Evolutionary conservation across 1,140 invertebrate genomes (phyloP).

Genomic region (Microplitis demolitor): DNA sequence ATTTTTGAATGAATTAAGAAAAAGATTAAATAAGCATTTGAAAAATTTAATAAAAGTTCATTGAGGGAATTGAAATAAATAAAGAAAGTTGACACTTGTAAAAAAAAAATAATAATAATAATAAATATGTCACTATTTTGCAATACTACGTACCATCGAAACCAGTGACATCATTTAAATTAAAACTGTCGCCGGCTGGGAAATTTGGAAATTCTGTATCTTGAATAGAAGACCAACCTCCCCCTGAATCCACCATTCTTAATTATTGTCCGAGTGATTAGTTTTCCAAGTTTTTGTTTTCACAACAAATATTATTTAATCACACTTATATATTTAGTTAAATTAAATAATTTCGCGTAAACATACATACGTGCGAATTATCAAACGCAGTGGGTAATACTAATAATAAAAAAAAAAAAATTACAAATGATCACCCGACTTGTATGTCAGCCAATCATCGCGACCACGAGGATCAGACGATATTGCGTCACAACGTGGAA

Average conservation of each 20-base stretch:
- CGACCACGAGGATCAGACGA: slow-evolving; percentile 43
- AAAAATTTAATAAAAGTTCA: too few relatives aligned
- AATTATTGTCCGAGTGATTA: background rate
- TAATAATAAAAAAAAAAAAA: slow-evolving; percentile 36
- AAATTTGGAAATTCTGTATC: slow-evolving; percentile 54
- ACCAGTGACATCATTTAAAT: slow-evolving; percentile 55
- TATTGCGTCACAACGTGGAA: slow-evolving; percentile 44
- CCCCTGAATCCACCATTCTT: slow-evolving; percentile 50
- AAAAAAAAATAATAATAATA: background rate
- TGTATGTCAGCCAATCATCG: slow-evolving; percentile 42
- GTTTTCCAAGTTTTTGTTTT: background rate
- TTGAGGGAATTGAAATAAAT: too few relatives aligned
- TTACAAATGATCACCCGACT: slow-evolving; percentile 45
- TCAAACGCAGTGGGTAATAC: background rate
- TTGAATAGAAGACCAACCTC: slow-evolving; percentile 42
- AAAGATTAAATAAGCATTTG: too few relatives aligned
- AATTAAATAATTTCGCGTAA: background rate
- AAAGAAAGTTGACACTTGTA: too few relatives aligned
- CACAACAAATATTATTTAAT: background rate
- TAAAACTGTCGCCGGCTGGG: slow-evolving; percentile 47
- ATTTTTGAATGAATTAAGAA: too few relatives aligned
- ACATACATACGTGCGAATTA: background rate
- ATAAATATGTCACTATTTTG: background rate
- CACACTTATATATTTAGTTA: slow-evolving; percentile 10
- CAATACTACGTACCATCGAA: slow-evolving; percentile 51